Evolutionary conservation across 2,797 vertebrate genomes (phyloP), one percentile per base, ranked within the genome.

Genomic region (Loris lydekkerianus): DNA sequence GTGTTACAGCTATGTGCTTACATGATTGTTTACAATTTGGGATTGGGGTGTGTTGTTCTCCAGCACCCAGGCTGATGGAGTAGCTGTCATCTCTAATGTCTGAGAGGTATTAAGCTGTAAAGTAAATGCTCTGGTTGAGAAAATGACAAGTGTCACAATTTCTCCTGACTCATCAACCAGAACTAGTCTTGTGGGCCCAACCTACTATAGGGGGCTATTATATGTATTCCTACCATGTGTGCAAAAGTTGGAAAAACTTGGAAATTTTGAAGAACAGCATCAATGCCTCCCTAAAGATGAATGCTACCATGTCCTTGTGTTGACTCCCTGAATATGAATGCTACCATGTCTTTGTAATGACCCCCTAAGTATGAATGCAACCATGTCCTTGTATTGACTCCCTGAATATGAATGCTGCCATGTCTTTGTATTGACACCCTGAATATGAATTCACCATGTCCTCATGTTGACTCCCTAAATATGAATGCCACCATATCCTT

Each of bases 91-190:
- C 29, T 94, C 20, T 77, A 89, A 53, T 21, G 14, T 63, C 63
- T 78, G 17, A 20, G 61, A 89, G 18, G 37, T 82, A 81, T 67
- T 82, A 63, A 18, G 60, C 10, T 86, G 29, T 69, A 70, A 86
- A 91, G 81, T 34, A 91, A 93, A 81, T 73, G 14, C 5, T 31
- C 75, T 93, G 61, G 49, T 31, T 9, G 34, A 88, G 63, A 90
- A 89, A 86, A 89, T 93, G 76, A 75, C n/a, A 69, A 27, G 53
- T 43, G 29, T 83, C 46, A 72, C 1, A 9, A 1, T 85, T 8
- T 91, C 29, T 94, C 9, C 37, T 34, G 86, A 96, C 29, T 89
- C 43, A 40, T 82, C 82, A n/a, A 82, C 60, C 46, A 83, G 82
- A 91, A 69, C 29, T 84, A 63, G n/a, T 65, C 2, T 49, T 37